These are phyloP conservation scores for Cylindroiulus punctatus DNA, from an alignment of 2,888 invertebrate species.

Conservation along the genomic window DNA sequence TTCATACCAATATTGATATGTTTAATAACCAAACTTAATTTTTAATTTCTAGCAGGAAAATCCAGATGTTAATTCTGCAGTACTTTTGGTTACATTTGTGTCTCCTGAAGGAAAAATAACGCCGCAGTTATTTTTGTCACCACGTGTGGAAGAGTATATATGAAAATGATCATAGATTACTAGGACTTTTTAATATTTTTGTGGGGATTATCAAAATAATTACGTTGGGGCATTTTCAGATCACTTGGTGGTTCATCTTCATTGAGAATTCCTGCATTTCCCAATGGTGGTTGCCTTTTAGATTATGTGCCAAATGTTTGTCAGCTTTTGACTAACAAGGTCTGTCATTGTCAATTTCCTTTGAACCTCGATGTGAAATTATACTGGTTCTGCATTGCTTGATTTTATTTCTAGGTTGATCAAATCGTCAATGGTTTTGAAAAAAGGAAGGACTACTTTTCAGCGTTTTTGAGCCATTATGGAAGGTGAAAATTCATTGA, in stretches of 20 bases:
- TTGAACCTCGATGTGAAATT: not conserved
- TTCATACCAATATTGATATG: not conserved
- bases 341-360: conserved; percentile 58
- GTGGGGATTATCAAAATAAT: not conserved
- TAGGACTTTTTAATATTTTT: not conserved
- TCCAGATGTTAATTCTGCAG: conserved; percentile 68
- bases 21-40: not conserved
- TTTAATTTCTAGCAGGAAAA: conserved; percentile 65
- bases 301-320: conserved; percentile 66
- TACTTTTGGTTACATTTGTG: conserved; percentile 72
- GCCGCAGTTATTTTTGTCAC: conserved; percentile 69
- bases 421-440: conserved; percentile 64
- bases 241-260: conserved; percentile 66
- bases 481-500: conserved; percentile 62
- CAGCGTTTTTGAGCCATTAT: conserved; percentile 66
- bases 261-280: conserved; percentile 68
- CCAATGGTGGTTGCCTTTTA: conserved; percentile 65
- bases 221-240: conserved; percentile 60
- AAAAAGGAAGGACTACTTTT: conserved; percentile 68
- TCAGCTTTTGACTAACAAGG: conserved; percentile 65
- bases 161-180: not conserved
- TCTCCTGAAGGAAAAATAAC: conserved; percentile 67
- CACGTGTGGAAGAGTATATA: conserved; percentile 68
- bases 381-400: not conserved
- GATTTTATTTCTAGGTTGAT: conserved; percentile 61